phyloP scores from a whole-genome alignment of 2,797 vertebrate genomes.

The Salmo trutta region DNA sequence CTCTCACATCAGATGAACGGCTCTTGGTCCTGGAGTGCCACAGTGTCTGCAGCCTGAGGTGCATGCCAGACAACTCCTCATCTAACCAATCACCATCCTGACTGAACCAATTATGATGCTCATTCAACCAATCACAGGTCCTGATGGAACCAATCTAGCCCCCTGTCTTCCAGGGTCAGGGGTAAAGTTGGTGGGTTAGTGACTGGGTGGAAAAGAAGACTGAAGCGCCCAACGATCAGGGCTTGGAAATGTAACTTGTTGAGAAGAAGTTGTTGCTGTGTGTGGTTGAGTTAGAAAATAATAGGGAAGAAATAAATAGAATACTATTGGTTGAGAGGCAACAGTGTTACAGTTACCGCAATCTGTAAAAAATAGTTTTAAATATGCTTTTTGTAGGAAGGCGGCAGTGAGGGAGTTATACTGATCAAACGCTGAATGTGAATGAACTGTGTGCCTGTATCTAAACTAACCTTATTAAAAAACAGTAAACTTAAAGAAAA shows the following conservation, averaged over 20 bases:
- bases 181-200: neutral
- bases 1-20: neutral
- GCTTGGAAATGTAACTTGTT: neutral
- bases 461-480: neutral
- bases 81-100: too few species aligned
- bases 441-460: neutral
- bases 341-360: neutral
- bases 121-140: constrained; percentile 4
- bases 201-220: constrained; percentile 5
- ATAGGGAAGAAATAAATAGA: neutral
- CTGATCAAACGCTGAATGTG: neutral
- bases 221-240: neutral
- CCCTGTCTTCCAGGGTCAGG: neutral
- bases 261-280: neutral
- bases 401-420: neutral
- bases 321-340: neutral
- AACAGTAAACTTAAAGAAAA: neutral
- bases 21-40: neutral
- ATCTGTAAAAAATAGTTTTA: neutral
- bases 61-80: neutral
- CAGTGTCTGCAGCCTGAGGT: neutral
- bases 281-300: neutral
- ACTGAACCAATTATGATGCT: neutral
- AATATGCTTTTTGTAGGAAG: neutral
- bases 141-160: neutral